A percentile compares a stretch with the other conserved stretches of the same genome.
Conservation (phyloP, 2,797 vertebrate genomes). For the Sphaeramia orbicularis region DNA sequence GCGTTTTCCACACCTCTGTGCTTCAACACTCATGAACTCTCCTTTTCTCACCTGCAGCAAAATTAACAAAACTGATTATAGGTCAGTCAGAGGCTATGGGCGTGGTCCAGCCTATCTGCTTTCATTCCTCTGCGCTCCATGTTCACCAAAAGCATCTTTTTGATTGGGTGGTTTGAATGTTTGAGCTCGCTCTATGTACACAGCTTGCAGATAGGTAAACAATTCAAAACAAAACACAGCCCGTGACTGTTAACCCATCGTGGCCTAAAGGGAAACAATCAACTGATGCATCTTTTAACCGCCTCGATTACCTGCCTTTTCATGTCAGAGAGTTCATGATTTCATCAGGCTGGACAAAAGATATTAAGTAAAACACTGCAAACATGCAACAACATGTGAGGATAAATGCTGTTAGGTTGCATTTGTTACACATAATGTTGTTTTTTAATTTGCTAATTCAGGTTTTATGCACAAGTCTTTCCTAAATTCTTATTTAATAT, state of each 20-base stretch:
- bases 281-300: slow-evolving; percentile 5
- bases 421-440: no score
- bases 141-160: slow-evolving; percentile 20
- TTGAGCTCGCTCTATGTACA: slow-evolving; percentile 14
- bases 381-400: neutral
- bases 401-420: no score
- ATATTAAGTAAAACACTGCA: neutral
- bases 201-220: slow-evolving; percentile 47
- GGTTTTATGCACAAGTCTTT: no score
- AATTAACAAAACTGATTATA: slow-evolving; percentile 22
- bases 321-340: neutral
- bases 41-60: slow-evolving; percentile 24
- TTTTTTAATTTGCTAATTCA: no score
- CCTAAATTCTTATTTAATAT: no score
- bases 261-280: slow-evolving; percentile 29
- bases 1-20: slow-evolving; percentile 25
- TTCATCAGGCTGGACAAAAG: neutral
- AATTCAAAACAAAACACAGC: slow-evolving; percentile 21
- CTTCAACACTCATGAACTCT: slow-evolving; percentile 16
- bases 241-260: slow-evolving; percentile 39
- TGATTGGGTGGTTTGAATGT: slow-evolving; percentile 70
- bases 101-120: slow-evolving; percentile 36
- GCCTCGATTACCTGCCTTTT: neutral
- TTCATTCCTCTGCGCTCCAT: slow-evolving; percentile 35
- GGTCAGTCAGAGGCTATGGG: slow-evolving; percentile 40